Evolutionary conservation across 2,888 invertebrate genomes (phyloP).

Genomic region (Macrosiphum euphorbiae): DNA sequence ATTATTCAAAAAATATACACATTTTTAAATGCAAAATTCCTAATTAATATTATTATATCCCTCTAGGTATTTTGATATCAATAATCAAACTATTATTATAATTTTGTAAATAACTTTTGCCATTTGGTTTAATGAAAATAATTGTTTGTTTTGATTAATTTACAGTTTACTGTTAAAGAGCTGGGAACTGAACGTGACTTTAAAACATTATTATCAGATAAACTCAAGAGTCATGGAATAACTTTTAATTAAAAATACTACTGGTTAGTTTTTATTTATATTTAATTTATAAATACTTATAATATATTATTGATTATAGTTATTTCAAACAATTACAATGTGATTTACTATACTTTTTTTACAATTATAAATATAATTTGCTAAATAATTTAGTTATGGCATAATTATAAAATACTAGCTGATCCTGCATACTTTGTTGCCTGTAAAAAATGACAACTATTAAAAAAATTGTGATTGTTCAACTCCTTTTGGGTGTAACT

Average conservation of each 20-base stretch:
- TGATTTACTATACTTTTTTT: background rate
- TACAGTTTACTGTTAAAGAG: conserved; percentile 12
- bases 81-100: background rate
- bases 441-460: too few relatives aligned
- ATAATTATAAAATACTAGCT: background rate
- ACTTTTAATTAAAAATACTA: background rate
- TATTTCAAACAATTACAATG: background rate
- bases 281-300: background rate
- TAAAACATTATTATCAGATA: background rate
- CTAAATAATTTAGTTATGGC: background rate
- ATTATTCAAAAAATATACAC: background rate
- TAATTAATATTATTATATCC: background rate
- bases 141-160: background rate
- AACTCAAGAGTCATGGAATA: background rate
- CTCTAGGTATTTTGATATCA: background rate
- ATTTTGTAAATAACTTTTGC: background rate
- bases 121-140: background rate
- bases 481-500: too few relatives aligned
- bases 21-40: background rate
- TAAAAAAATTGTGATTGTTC: too few relatives aligned
- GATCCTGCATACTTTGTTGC: too few relatives aligned
- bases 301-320: background rate
- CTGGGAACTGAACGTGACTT: background rate
- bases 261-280: background rate
- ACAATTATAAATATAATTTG: background rate